Base-by-base conservation (phyloP, 1,140 invertebrate species). In the Aphelinus atriplicis region DNA sequence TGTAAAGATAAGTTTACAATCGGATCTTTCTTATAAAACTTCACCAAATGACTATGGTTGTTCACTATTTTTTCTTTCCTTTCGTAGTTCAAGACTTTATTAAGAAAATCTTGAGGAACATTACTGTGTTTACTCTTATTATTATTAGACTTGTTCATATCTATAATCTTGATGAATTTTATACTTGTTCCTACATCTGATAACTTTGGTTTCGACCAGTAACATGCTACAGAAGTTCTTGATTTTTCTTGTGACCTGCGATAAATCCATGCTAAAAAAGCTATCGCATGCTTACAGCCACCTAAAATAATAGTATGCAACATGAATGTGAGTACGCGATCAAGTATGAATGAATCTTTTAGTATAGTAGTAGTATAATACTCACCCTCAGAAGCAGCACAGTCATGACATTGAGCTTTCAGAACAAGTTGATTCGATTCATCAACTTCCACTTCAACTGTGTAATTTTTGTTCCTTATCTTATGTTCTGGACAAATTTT, bases 181-280 rank as follows among this genome's bases (percentile, higher is more conserved):
- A 67, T 46, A 43, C 1, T 45, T 56, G 51, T 67, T 55, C 42
- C 65, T 26, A 82, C 71, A 57, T 64, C 48, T 4, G 80, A 65
- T 6, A 80, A 63, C 55, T 4, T 51, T 65, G 81, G 65, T 73
- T 84, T 85, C 58, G 79, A 79, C 84, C 84, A 86, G 58, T 84
- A 85, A 58, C 84, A 86, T 62, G 76, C 73, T 2, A 81, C 61
- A 42, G 75, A 75, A 63, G 84, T 85, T 43, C 76, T 75, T 48
- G 84, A 71, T 42, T 81, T 81, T 69, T 86, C 81, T 70, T 85
- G 84, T 63, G 65, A 80, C 47, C 84, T 65, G 62, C 84, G 64
- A 80, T 87, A 82, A 26, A 80, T 51, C 84, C 84, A 86, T 81
- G 85, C 85, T 3, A 88, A 73, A 77, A 86, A 81, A 26, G 82